Evolutionary conservation across 1,140 invertebrate species (phyloP).

Genomic region (Homalodisca vitripennis): DNA sequence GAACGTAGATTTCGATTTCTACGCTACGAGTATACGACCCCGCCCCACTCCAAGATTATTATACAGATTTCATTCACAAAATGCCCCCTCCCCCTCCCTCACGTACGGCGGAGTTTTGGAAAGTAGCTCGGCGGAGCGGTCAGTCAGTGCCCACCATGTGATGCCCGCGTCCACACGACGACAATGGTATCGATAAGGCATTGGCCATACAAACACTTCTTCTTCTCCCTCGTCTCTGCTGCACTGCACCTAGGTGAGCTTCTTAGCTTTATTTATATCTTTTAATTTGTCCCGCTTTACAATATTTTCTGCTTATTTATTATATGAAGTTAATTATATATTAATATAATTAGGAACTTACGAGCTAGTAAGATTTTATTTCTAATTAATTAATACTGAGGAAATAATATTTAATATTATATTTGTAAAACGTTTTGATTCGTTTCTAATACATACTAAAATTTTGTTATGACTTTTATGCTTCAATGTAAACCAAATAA

Average conservation of each 20-base stretch:
- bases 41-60: slow-evolving; percentile 11
- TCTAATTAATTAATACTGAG: too few species aligned
- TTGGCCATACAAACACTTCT: neutral
- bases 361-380: too few species aligned
- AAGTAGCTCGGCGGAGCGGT: neutral
- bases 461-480: too few species aligned
- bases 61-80: slow-evolving; percentile 18
- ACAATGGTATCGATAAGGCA: slow-evolving; percentile 9
- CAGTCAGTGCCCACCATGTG: slow-evolving; percentile 13
- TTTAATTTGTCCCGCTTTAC: too few species aligned
- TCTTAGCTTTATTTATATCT: neutral
- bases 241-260: neutral
- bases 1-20: slow-evolving; percentile 22
- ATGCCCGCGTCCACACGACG: neutral
- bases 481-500: too few species aligned
- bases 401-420: too few species aligned
- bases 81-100: neutral
- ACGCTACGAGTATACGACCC: neutral
- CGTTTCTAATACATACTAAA: too few species aligned
- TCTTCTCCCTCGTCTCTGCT: neutral
- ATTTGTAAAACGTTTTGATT: too few species aligned
- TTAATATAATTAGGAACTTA: too few species aligned
- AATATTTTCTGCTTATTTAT: too few species aligned
- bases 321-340: too few species aligned
- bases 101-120: too few species aligned